phyloP scores from a whole-genome alignment of 2,797 vertebrate species.

The Artibeus jamaicensis region DNA sequence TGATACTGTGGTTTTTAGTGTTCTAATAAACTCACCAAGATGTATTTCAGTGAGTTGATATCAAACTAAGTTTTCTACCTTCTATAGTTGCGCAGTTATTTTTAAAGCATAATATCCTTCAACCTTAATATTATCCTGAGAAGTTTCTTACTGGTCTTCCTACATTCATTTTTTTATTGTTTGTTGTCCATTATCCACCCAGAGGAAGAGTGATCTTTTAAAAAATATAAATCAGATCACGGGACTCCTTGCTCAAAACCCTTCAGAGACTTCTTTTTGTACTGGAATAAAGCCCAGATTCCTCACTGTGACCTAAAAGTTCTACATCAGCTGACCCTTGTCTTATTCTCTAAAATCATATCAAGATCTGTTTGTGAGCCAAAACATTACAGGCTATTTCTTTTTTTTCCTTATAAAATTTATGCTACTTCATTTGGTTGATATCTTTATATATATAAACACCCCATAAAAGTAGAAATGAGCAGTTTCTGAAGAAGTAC shows the following conservation, averaged over 20 bases:
- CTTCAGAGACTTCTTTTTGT: neutral
- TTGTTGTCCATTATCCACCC: neutral
- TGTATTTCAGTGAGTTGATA: neutral
- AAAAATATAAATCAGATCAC: neutral
- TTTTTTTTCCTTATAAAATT: neutral
- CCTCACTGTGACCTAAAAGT: neutral
- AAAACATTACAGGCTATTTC: neutral
- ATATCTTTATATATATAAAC: neutral
- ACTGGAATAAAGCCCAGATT: neutral
- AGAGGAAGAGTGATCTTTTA: neutral
- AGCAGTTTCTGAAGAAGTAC: neutral
- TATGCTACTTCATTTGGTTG: neutral
- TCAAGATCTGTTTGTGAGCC: neutral
- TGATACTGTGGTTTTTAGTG: neutral
- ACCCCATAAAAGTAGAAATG: neutral
- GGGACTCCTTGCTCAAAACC: neutral
- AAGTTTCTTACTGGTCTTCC: neutral
- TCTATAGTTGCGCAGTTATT: neutral
- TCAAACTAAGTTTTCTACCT: slow-evolving; percentile 15
- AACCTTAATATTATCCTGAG: neutral
- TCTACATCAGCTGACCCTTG: neutral
- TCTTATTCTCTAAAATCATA: slow-evolving; percentile 21
- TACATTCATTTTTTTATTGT: neutral
- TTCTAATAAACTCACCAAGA: neutral
- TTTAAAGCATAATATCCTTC: slow-evolving; percentile 6